Base-by-base conservation (phyloP, 2,113 vertebrate genomes). In the Nerophis ophidion region DNA sequence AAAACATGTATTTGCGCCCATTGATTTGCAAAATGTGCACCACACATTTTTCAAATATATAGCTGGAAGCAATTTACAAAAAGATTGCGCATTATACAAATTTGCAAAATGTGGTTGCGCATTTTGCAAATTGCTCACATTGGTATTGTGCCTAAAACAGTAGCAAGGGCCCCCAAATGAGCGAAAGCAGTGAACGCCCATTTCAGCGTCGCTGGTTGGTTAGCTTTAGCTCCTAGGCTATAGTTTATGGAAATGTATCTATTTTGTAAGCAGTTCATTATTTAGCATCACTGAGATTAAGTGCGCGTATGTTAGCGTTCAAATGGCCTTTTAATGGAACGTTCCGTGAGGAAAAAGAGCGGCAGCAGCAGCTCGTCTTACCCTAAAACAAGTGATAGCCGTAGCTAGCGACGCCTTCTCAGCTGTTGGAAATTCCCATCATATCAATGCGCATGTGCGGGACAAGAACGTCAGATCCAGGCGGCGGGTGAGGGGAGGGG, bases 391-490 rank as follows among this genome's bases (percentile, higher is more conserved):
- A 81, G 75, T 75, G 80, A 76, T 83, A 84, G 71, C 72, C 54
- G 55, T 7, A 48, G 80, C 74, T 84, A 88, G 72, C 79, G 76
- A 81, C 81, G 71, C 80, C 86, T 82, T 75, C 77, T 86, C 82
- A 76, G 80, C 82, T 87, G 78, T 81, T 77, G 87, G 89, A 91
- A 90, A 89, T 82, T 83, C 83, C 77, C 77, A 77, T 70, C 38
- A 8, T 50, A 34, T 0, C 33, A 79, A 5, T 59, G 67, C 89
- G 89, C 90, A 88, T 88, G 88, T 83, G 85, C 55, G 6, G 0
- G 11, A 9, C 66, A 80, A 70, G 74, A 70, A 73, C 73, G 53
- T 81, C 80, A 57, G 48, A 74, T 66, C 80, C 83, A 84, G 79
- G 82, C 86, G 86, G 8, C 4, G 26, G 19, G 6, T 17, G 19